Evolutionary conservation across 1,140 invertebrate genomes (phyloP).

Genomic region (Camponotus pennsylvanicus): DNA sequence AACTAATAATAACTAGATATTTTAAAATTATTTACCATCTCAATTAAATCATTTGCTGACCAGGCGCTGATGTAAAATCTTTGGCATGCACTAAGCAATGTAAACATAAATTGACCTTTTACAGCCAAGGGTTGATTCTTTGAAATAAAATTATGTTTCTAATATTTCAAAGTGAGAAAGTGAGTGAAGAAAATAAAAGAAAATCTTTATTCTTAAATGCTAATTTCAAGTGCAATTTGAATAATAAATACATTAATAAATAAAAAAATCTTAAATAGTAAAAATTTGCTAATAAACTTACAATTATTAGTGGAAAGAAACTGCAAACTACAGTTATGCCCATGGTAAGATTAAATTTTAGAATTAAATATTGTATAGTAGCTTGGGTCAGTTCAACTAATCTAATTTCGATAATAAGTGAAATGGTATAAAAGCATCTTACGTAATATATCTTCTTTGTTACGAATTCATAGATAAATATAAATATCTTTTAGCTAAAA

Average conservation of each 20-base stretch:
- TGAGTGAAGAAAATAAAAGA: neutral
- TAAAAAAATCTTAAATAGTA: neutral
- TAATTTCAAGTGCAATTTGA: too few relatives aligned
- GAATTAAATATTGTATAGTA: constrained; percentile 13
- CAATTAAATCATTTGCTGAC: constrained; percentile 11
- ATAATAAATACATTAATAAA: neutral
- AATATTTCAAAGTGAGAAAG: neutral
- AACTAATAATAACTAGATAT: neutral
- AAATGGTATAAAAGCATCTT: neutral
- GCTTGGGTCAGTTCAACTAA: constrained; percentile 1
- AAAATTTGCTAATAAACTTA: neutral
- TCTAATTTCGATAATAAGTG: neutral
- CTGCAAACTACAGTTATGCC: constrained; percentile 15
- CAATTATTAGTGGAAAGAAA: constrained; percentile 15
- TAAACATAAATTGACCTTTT: neutral
- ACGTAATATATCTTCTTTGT: neutral
- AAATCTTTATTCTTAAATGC: neutral
- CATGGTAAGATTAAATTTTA: constrained; percentile 23
- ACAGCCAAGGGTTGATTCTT: constrained; percentile 11
- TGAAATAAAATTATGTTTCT: neutral
- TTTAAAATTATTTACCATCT: neutral
- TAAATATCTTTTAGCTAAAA: too few relatives aligned
- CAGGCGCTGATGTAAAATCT: constrained; percentile 13
- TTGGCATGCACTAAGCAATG: constrained; percentile 14
- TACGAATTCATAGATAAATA: neutral